Evolutionary conservation across 1,140 invertebrate genomes (phyloP), one percentile per base, ranked within the genome.

Genomic region (Wasmannia auropunctata): DNA sequence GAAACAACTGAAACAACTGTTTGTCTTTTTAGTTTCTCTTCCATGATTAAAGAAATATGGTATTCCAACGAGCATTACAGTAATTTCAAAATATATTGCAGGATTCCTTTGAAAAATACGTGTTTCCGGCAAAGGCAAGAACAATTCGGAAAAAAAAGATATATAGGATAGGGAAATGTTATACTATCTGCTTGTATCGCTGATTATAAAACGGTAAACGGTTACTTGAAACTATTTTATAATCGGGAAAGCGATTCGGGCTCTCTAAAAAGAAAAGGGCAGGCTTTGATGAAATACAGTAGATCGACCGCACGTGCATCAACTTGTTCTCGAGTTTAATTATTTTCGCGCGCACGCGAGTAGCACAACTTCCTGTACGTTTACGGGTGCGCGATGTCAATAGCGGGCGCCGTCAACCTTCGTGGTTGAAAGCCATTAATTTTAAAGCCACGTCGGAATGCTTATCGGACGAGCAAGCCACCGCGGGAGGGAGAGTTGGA

Each of bases 401-500:
- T 83, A 83, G 79, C 62, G 43, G 43, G 43, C 49, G 51, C 79
- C 67, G 67, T 83, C 79, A 74, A 58, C 49, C 67, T 58, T 58
- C 79, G 79, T 74, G 67, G 79, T 70, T 83, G 79, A 83, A 83
- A 74, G 67, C 79, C 28, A 83, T 83, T 83, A 83, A 83, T 83
- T 83, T 83, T 83, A 58, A 74, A 83, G 79, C 67, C 79, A 74
- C 67, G 67, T 60, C 51, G 79, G 79, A 83, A 74, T 83, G 67
- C 79, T 83, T 83, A 83, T 83, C 79, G 51, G 79, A 72, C 67
- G 19, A 80, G 62, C 76, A 51, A 69, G 40, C 75, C 28, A 11
- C 7, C 37, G 37, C 7, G 19, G 40, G 16, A 31, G 43, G 51
- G 67, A 46, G 65, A 83, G 67, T 83, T 74, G 67, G 37, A 83